Conservation (phyloP, 1,140 invertebrate genomes). For the Melipona quadrifasciata region DNA sequence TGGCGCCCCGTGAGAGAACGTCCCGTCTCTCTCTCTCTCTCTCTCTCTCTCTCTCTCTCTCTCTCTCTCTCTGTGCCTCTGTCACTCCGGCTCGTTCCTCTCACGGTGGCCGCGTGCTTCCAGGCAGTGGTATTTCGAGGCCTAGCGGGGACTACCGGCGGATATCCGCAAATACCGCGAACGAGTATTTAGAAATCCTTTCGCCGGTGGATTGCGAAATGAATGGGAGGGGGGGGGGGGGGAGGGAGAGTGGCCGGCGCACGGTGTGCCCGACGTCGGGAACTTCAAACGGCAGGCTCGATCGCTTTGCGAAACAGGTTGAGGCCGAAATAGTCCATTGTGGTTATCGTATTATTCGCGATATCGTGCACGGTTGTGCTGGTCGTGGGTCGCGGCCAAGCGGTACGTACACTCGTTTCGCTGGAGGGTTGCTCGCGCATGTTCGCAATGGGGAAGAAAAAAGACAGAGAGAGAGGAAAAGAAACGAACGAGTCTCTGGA, state of each 20-base stretch:
- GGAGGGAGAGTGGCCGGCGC: neutral
- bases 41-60: constrained; percentile 2
- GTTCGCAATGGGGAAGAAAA: neutral
- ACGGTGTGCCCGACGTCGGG: constrained; percentile 21
- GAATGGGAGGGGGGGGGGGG: neutral
- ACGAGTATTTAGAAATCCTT: constrained; percentile 57
- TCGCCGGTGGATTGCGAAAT: constrained; percentile 13
- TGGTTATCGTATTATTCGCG: constrained; percentile 46
- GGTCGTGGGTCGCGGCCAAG: neutral
- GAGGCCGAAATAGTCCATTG: constrained; percentile 41
- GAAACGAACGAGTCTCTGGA: neutral
- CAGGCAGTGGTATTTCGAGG: constrained; percentile 52
- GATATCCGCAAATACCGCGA: constrained; percentile 66
- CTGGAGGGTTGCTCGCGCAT: neutral
- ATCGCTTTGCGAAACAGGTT: constrained; percentile 34
- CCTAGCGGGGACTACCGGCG: constrained; percentile 46
- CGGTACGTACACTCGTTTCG: neutral
- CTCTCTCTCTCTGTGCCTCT: constrained; percentile 3
- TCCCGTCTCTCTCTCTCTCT: constrained; percentile 38
- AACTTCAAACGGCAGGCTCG: constrained; percentile 52
- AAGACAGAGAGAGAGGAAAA: neutral
- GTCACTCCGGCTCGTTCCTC: neutral
- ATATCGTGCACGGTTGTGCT: constrained; percentile 25
- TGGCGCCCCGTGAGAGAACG: constrained; percentile 55
- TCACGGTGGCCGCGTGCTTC: constrained; percentile 23